A percentile compares a stretch with the other conserved stretches of the same genome.
Evolutionary conservation across 2,797 vertebrate genomes (phyloP).

Genomic region (Cyprinodon diabolis): DNA sequence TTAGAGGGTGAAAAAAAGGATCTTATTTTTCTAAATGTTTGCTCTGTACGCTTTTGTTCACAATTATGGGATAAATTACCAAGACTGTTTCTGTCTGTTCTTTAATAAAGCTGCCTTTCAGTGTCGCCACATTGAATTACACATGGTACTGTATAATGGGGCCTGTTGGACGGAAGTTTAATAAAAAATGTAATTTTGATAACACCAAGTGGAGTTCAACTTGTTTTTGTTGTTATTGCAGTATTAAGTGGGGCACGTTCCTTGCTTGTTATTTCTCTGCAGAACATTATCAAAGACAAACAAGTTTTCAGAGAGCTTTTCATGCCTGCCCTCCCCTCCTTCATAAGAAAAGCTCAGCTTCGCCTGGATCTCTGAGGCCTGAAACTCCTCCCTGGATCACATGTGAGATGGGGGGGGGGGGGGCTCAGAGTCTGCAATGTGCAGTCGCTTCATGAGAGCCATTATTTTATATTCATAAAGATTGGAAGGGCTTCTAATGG

Average conservation of each 20-base stretch:
- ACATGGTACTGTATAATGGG: background rate
- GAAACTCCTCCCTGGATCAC: slow-evolving; percentile 74
- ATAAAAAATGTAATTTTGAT: background rate
- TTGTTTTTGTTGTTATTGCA: background rate
- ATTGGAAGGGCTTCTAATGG: slow-evolving; percentile 51
- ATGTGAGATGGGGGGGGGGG: slow-evolving; percentile 47
- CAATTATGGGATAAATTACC: background rate
- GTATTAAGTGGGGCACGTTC: slow-evolving; percentile 27
- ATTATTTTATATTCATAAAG: slow-evolving; percentile 33
- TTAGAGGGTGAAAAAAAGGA: slow-evolving; percentile 29
- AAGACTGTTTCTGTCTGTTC: background rate
- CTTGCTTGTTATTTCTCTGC: slow-evolving; percentile 31
- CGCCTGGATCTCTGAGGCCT: slow-evolving; percentile 16
- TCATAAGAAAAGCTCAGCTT: slow-evolving; percentile 52
- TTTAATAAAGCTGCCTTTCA: background rate
- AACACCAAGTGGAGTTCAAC: background rate
- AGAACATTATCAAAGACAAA: slow-evolving; percentile 31
- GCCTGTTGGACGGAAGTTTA: background rate
- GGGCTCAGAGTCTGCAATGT: slow-evolving; percentile 35
- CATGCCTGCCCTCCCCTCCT: background rate
- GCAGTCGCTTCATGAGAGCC: slow-evolving; percentile 33
- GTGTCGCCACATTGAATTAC: background rate
- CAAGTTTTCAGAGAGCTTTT: slow-evolving; percentile 50
- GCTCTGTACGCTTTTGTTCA: background rate
- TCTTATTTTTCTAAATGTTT: background rate